phyloP scores from a whole-genome alignment of 2,113 vertebrate species.

The Apteryx owenii region DNA sequence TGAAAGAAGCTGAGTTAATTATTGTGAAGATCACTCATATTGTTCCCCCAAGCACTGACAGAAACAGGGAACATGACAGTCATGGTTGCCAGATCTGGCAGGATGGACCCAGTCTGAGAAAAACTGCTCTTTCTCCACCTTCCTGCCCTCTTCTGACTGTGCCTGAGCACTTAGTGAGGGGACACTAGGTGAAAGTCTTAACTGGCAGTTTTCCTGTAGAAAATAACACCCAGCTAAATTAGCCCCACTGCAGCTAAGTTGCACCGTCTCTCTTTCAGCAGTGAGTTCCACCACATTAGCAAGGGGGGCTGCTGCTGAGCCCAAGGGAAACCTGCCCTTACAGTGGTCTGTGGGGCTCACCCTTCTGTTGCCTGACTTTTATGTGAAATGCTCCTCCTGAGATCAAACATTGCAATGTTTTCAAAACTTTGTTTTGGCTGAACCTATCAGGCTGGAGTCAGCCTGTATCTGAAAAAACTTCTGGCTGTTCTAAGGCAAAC shows the following conservation, averaged over 20 bases:
- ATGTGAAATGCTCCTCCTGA: background rate
- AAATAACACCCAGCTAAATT: background rate
- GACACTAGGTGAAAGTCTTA: background rate
- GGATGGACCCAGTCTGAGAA: background rate
- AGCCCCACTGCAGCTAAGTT: background rate
- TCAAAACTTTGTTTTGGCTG: background rate
- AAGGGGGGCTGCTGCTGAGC: background rate
- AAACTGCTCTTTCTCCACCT: background rate
- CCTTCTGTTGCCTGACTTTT: background rate
- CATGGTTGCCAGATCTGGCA: background rate
- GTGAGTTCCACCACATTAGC: background rate
- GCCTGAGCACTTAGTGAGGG: background rate
- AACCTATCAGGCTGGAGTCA: background rate
- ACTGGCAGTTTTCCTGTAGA: background rate
- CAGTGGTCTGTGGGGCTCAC: fast-evolving
- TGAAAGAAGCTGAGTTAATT: constrained; percentile 42
- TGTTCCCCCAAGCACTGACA: background rate
- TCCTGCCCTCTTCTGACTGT: background rate
- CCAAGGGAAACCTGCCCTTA: background rate
- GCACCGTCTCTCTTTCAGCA: background rate
- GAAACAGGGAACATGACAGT: background rate
- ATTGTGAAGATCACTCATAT: background rate
- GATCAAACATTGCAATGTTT: background rate
- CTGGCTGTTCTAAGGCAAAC: background rate
- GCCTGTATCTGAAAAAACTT: background rate